Evolutionary conservation across 2,888 invertebrate genomes (phyloP), one percentile per base, ranked within the genome.

Genomic region (Neoaliturus tenellus): DNA sequence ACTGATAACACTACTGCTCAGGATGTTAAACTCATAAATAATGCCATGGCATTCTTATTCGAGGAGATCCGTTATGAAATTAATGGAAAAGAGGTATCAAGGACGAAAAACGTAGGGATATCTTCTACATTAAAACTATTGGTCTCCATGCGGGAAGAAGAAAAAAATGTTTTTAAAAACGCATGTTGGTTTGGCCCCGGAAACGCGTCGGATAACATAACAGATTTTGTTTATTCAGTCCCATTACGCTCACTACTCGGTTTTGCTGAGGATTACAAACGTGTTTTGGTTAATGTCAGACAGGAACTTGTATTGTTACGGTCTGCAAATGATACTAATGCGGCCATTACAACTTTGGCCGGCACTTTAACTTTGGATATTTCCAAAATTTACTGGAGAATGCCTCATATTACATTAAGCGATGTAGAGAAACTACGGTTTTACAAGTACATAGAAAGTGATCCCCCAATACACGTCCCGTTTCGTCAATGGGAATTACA

Each of bases 61-160:
- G 58, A 80, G 12, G 80, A 80, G n/a, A 5, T 80, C 2, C 31
- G 80, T 4, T 80, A 80, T 35, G 80, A 80, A 28, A 80, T 80
- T 14, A 58, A 35, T 2, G 80, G 58, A 0, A 14, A 20, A 12
- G 25, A 25, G 3, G 31, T n/a, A 23, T 35, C 5, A 12, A 48
- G 48, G n/a, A 51, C 51, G 17, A 80, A 33, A 17, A 80, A 58
- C 35, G 80, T 80, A 1, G 80, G 80, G 8, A 33, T 80, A 31
- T 33, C 80, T 8, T 8, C 33, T 5, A 48, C 48, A 75, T 48
- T 17, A 39, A 71, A n/a, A 23, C 41, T 71, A 6, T 12, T 39
- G 2, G n/a, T n/a, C n/a, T 71, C 71, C 10, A 10, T 71, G 1
- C 17, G 12, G 23, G 41, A 2, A 23, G 23, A 71, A 2, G 71